These are phyloP conservation scores for Ceriagrion tenellum DNA, from an alignment of 2,888 invertebrate species.

Conservation along the genomic window DNA sequence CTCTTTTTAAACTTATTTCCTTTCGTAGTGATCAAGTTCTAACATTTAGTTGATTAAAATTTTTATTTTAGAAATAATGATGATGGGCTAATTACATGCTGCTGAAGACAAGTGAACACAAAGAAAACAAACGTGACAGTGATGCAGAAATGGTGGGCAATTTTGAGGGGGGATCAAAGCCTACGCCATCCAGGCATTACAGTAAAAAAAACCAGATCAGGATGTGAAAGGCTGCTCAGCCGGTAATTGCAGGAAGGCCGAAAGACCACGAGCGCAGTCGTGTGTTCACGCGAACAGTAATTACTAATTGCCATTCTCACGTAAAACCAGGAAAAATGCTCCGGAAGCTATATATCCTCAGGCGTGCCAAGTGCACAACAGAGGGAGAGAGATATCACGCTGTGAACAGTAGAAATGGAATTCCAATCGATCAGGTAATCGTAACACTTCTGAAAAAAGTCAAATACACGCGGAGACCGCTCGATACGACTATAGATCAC, in stretches of 20 bases:
- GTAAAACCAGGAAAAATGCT: not conserved
- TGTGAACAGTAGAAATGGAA: not conserved
- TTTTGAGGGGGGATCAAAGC: not conserved
- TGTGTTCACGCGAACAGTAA: not conserved
- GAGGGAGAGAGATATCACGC: not conserved
- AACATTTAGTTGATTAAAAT: no score
- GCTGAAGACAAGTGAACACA: not conserved
- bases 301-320: not conserved
- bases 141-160: not conserved
- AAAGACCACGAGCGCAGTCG: not conserved
- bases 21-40: no score
- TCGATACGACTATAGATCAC: no score
- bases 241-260: not conserved
- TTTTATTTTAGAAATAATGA: not conserved
- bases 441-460: not conserved
- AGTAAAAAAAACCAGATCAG: not conserved
- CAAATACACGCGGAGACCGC: not conserved
- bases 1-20: no score
- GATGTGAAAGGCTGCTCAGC: not conserved
- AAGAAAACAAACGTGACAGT: not conserved
- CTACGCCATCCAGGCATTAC: not conserved
- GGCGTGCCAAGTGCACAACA: not conserved
- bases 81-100: not conserved
- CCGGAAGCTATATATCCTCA: not conserved
- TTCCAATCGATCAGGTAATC: not conserved